Evolutionary conservation across 2,113 vertebrate genomes (phyloP).

Genomic region (Vulpes lagopus): DNA sequence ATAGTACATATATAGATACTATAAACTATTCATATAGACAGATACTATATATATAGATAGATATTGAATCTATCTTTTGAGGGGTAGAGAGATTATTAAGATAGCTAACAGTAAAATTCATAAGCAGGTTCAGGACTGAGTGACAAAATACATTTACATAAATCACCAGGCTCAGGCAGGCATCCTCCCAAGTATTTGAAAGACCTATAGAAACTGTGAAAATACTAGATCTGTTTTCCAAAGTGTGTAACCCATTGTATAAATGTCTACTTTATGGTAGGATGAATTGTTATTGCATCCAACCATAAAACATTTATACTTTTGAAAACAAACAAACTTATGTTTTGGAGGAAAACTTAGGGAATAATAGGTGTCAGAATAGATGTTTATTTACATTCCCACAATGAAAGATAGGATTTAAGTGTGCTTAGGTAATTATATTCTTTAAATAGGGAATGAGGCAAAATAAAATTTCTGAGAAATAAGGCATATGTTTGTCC

Average conservation of each 20-base stretch:
- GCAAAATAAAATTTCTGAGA: slow-evolving; percentile 45
- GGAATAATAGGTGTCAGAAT: not conserved
- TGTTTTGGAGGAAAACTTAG: not conserved
- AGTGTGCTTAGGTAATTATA: slow-evolving; percentile 31
- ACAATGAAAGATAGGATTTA: slow-evolving; percentile 18
- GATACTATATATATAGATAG: not conserved
- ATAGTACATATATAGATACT: not conserved
- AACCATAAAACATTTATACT: not conserved
- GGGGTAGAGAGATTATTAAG: not conserved
- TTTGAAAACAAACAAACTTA: not conserved
- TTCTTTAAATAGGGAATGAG: not conserved
- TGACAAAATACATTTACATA: not conserved
- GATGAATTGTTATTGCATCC: not conserved
- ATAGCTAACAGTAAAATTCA: not conserved
- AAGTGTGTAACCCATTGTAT: not conserved
- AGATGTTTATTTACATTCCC: not conserved
- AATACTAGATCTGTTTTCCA: not conserved
- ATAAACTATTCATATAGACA: not conserved
- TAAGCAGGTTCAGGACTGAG: not conserved
- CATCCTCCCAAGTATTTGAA: not conserved
- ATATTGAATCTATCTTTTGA: not conserved
- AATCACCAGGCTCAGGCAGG: not conserved
- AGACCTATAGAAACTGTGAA: not conserved
- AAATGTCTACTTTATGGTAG: not conserved
- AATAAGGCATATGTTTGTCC: slow-evolving; percentile 3